Percentiles rank a stretch among this genome's conserved stretches.
Evolutionary conservation across 2,797 vertebrate genomes (phyloP).

Genomic region (Molothrus aeneus): DNA sequence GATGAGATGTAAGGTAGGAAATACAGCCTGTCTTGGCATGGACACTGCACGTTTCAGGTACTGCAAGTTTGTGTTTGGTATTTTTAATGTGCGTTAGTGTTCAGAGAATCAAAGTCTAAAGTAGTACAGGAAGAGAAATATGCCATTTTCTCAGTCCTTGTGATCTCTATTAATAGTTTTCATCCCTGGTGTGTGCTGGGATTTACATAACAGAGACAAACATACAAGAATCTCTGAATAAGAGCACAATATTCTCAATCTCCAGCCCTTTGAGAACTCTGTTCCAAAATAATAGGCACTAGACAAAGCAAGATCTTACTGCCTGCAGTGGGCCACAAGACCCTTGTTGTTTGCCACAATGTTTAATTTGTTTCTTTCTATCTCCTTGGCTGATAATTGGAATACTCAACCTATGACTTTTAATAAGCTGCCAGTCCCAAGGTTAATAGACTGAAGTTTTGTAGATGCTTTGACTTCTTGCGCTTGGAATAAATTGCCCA

Average conservation of each 20-base stretch:
- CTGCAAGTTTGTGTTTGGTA: neutral
- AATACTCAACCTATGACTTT: constrained; percentile 51
- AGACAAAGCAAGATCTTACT: neutral
- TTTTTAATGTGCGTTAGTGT: neutral
- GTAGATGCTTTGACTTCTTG: constrained; percentile 4
- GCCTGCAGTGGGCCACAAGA: neutral
- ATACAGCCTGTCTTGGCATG: neutral
- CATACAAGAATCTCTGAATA: neutral
- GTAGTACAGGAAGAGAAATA: neutral
- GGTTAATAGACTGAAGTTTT: constrained; percentile 41
- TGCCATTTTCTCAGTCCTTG: constrained; percentile 1
- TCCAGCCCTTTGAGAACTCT: neutral
- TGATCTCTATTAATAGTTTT: constrained; percentile 41
- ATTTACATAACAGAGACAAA: constrained; percentile 50
- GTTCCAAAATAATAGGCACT: neutral
- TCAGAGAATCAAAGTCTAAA: constrained; percentile 15
- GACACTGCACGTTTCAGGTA: neutral
- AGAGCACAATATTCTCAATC: neutral
- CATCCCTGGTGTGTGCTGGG: neutral
- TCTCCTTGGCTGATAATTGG: constrained; percentile 45
- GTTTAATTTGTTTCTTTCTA: constrained; percentile 37
- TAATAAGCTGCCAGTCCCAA: constrained; percentile 38
- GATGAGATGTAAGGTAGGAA: neutral
- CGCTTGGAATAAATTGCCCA: constrained; percentile 30
- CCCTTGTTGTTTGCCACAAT: neutral